Evolutionary conservation across 2,113 vertebrate species (phyloP).

Genomic region (Seriola dumerili): DNA sequence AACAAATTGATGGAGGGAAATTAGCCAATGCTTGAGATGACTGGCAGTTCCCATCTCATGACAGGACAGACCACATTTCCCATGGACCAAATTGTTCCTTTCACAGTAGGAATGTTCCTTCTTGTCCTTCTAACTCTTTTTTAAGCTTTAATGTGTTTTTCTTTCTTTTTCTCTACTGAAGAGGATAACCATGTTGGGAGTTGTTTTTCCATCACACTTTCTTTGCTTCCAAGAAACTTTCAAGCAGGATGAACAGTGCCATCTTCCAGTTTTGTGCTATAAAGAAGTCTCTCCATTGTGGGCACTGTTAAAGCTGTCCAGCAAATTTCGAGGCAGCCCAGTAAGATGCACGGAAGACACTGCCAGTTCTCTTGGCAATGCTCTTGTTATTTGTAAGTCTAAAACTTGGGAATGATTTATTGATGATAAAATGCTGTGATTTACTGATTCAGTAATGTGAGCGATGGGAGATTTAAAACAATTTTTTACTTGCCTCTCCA

Average conservation of each 20-base stretch:
- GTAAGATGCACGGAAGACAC: constrained; percentile 28
- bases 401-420: constrained; percentile 32
- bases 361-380: constrained; percentile 46
- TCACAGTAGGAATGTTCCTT: constrained; percentile 6
- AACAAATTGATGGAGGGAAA: neutral
- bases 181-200: constrained; percentile 44
- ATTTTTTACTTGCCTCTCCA: constrained; percentile 3
- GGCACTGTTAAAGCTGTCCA: constrained; percentile 39
- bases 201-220: constrained; percentile 30
- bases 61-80: neutral
- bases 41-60: neutral
- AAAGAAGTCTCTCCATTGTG: constrained; percentile 35
- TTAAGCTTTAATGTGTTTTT: constrained; percentile 29
- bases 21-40: neutral
- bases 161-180: constrained; percentile 16
- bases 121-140: constrained; percentile 8
- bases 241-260: constrained; percentile 29
- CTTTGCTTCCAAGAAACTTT: constrained; percentile 51
- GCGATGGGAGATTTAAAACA: neutral
- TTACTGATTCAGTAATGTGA: constrained; percentile 31
- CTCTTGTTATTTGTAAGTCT: constrained; percentile 25
- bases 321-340: constrained; percentile 28
- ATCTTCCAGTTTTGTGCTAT: constrained; percentile 40
- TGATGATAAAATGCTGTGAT: constrained; percentile 37
- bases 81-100: constrained; percentile 5